Conservation (phyloP, 1,140 invertebrate species). For the Lordiphosa clarofinis region DNA sequence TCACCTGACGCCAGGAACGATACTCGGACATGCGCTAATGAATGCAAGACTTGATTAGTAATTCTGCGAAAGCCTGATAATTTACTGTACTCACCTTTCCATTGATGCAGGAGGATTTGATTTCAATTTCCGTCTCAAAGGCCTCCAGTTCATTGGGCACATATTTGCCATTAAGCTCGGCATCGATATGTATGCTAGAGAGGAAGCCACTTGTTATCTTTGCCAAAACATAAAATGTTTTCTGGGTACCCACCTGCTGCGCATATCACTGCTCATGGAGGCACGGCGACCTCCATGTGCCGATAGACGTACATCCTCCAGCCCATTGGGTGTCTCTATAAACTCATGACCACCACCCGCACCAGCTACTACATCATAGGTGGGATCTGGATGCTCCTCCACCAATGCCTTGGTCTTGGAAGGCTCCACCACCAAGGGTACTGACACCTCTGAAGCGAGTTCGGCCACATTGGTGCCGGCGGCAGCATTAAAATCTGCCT, state of each 20-base stretch:
- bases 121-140: constrained; percentile 77
- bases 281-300: constrained; percentile 63
- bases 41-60: neutral
- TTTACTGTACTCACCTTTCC: constrained; percentile 57
- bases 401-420: constrained; percentile 63
- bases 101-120: constrained; percentile 77
- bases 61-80: neutral
- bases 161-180: constrained; percentile 73
- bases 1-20: constrained; percentile 78
- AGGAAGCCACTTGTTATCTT: too few species aligned
- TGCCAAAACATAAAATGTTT: too few species aligned
- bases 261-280: constrained; percentile 72
- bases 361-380: constrained; percentile 64
- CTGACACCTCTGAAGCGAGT: neutral
- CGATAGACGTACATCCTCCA: constrained; percentile 62
- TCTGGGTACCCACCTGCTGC: constrained; percentile 54
- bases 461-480: constrained; percentile 7
- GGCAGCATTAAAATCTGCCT: constrained; percentile 80
- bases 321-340: constrained; percentile 64
- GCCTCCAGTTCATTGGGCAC: constrained; percentile 75
- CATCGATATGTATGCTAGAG: constrained; percentile 69
- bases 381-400: constrained; percentile 72
- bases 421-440: constrained; percentile 45
- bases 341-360: constrained; percentile 61
- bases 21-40: constrained; percentile 73